Conservation (phyloP, 2,113 vertebrate genomes). For the Rhinolophus sinicus region DNA sequence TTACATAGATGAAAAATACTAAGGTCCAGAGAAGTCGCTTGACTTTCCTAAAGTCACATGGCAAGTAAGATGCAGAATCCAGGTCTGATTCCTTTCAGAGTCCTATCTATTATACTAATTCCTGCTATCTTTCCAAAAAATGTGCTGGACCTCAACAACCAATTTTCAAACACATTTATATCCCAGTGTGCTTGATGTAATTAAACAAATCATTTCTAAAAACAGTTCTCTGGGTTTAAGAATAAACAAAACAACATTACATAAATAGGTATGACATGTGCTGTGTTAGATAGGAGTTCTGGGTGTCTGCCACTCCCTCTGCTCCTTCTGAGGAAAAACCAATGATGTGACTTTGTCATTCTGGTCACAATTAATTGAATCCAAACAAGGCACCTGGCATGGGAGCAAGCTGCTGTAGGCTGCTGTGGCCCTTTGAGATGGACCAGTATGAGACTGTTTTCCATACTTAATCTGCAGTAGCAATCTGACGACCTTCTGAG, state of each 20-base stretch:
- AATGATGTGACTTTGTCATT: background rate
- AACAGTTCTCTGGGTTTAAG: background rate
- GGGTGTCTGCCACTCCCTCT: background rate
- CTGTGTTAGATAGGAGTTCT: background rate
- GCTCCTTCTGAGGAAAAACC: background rate
- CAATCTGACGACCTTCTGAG: background rate
- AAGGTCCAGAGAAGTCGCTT: background rate
- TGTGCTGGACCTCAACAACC: background rate
- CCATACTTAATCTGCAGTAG: background rate
- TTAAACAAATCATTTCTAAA: background rate
- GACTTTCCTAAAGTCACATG: background rate
- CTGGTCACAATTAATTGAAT: background rate
- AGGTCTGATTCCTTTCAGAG: background rate
- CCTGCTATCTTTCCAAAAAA: background rate
- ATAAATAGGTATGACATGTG: background rate
- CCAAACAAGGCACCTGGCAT: background rate
- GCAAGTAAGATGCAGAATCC: background rate
- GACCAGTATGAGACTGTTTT: background rate
- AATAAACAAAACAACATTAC: background rate
- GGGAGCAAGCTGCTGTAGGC: background rate
- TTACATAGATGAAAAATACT: background rate
- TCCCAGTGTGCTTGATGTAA: background rate
- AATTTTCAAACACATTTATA: background rate
- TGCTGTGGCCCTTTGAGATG: too few species aligned
- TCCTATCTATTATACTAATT: background rate